These are phyloP conservation scores for Stratiomys singularior DNA, from an alignment of 2,888 invertebrate species.

Conservation along the genomic window DNA sequence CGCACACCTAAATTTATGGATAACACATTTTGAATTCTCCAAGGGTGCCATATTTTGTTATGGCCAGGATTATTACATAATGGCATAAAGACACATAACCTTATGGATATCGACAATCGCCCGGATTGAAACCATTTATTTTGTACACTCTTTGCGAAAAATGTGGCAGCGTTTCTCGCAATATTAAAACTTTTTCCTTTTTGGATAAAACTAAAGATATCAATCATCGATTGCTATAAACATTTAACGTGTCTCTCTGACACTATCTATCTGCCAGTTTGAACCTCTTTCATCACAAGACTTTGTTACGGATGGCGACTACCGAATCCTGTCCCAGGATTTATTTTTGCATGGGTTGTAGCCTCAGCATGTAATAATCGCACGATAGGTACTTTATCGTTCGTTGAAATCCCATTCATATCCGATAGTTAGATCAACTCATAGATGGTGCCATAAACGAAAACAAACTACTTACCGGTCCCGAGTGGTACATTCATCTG, in stretches of 20 bases:
- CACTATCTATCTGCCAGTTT: too few species aligned
- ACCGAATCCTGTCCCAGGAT: background rate
- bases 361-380: background rate
- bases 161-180: background rate
- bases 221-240: too few species aligned
- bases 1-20: constrained; percentile 50
- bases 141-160: background rate
- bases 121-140: background rate
- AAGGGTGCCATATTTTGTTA: constrained; percentile 52
- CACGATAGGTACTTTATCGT: constrained; percentile 34
- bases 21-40: constrained; percentile 51
- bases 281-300: too few species aligned
- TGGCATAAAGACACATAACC: constrained; percentile 50
- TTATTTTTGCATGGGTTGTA: constrained; percentile 15
- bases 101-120: constrained; percentile 44
- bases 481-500: constrained; percentile 64
- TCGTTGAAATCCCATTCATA: constrained; percentile 49
- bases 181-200: too few species aligned
- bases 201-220: too few species aligned
- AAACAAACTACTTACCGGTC: constrained; percentile 63
- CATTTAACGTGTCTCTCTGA: too few species aligned
- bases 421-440: constrained; percentile 39
- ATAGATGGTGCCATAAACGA: constrained; percentile 36
- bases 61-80: constrained; percentile 52
- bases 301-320: too few species aligned